These are phyloP conservation scores for Spisula solida DNA, from an alignment of 2,888 invertebrate species.

Conservation along the genomic window DNA sequence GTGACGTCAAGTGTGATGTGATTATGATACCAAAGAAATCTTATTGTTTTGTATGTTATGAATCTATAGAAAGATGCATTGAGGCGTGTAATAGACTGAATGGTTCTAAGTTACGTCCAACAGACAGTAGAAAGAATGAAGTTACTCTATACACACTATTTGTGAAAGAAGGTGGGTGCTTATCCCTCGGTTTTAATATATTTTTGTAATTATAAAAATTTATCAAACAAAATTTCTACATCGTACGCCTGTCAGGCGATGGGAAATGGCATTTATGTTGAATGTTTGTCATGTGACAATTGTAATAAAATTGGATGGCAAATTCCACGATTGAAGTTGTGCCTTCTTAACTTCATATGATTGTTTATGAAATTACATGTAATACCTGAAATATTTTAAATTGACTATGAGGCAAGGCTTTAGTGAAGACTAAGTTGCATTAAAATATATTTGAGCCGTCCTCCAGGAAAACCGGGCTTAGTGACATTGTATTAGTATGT, in stretches of 20 bases:
- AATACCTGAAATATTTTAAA: neutral
- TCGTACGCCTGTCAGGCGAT: no score
- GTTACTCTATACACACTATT: slow-evolving; percentile 90
- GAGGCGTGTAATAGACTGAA: slow-evolving; percentile 73
- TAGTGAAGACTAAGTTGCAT: no score
- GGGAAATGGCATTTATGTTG: no score
- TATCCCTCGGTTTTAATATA: slow-evolving; percentile 3
- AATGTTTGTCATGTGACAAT: no score
- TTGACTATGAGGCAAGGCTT: neutral
- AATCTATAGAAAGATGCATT: slow-evolving; percentile 88
- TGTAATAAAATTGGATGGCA: no score
- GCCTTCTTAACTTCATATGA: no score
- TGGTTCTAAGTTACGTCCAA: slow-evolving; percentile 81
- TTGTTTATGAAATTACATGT: neutral
- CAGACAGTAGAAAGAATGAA: slow-evolving; percentile 86
- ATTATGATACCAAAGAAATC: slow-evolving; percentile 93
- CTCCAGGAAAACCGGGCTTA: no score
- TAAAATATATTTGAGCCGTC: no score
- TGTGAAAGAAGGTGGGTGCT: slow-evolving; percentile 89
- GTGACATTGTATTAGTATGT: no score
- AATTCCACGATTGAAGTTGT: no score
- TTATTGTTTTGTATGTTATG: slow-evolving; percentile 92
- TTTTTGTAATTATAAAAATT: no score
- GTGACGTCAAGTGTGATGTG: slow-evolving; percentile 90
- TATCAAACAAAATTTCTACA: no score